These are phyloP conservation scores for Parambassis ranga DNA, from an alignment of 2,797 vertebrate species.

Conservation along the genomic window DNA sequence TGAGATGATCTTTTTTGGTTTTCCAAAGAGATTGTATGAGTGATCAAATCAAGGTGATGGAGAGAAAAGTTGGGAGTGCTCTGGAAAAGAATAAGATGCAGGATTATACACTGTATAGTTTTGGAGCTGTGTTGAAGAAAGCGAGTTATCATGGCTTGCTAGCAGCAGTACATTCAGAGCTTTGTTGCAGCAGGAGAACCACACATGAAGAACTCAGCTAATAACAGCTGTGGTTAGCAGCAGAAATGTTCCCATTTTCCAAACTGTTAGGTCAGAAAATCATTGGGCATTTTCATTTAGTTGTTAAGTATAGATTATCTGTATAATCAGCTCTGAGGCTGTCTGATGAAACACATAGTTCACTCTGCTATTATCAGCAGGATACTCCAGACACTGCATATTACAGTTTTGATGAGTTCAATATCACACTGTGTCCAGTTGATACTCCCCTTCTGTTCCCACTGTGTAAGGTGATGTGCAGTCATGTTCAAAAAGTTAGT, in stretches of 20 bases:
- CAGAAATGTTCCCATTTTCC: neutral
- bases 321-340: neutral
- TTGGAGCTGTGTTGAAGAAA: too few species aligned
- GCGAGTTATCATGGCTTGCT: too few species aligned
- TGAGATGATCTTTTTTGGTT: too few species aligned
- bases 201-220: too few species aligned
- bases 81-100: too few species aligned
- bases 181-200: too few species aligned
- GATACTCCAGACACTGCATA: neutral
- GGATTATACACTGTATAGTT: too few species aligned
- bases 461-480: neutral
- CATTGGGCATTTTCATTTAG: neutral
- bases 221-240: accelerated
- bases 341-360: neutral
- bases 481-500: too few species aligned
- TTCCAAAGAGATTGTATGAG: too few species aligned
- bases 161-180: too few species aligned
- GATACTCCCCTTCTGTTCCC: constrained; percentile 16
- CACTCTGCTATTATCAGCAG: neutral
- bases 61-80: too few species aligned
- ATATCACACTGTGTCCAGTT: neutral
- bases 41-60: too few species aligned
- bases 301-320: neutral
- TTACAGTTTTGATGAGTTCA: constrained; percentile 18
- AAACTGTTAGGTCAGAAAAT: neutral